phyloP scores from a whole-genome alignment of 2,113 vertebrate genomes.

The Caretta caretta region DNA sequence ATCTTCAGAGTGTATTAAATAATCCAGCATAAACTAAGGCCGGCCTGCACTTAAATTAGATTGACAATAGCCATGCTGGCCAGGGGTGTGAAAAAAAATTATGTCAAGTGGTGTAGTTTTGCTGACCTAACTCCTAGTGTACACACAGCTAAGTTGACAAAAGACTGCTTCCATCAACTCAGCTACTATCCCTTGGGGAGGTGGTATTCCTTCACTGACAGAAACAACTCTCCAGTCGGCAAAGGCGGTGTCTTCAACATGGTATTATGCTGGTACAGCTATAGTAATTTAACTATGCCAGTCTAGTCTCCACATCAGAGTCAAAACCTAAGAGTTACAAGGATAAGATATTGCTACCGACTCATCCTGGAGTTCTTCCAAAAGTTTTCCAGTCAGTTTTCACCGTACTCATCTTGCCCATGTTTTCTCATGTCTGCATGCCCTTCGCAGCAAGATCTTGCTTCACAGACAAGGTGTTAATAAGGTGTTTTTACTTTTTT shows the following conservation, averaged over 20 bases:
- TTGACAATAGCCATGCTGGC: no score
- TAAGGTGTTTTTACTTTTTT: background rate
- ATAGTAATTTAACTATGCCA: background rate
- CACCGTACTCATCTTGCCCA: background rate
- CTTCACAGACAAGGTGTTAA: background rate
- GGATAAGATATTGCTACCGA: background rate
- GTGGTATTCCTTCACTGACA: background rate
- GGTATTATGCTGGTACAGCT: background rate
- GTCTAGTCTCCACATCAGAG: background rate
- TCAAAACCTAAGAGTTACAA: rapidly evolving
- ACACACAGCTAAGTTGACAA: background rate
- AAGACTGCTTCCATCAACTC: background rate
- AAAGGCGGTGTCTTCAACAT: background rate
- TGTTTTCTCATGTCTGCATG: rapidly evolving
- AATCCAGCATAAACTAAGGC: background rate
- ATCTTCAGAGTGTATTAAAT: rapidly evolving
- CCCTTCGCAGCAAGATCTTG: rapidly evolving
- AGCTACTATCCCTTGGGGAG: background rate
- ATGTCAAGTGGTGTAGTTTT: no score
- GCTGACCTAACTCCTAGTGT: no score
- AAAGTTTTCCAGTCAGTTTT: rapidly evolving
- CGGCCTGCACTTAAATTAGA: no score
- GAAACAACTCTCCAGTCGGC: background rate
- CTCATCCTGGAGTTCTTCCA: rapidly evolving
- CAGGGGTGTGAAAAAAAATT: no score